Evolutionary conservation across 2,113 vertebrate genomes (phyloP), one percentile per base, ranked within the genome.

Genomic region (Trogon melanurus): DNA sequence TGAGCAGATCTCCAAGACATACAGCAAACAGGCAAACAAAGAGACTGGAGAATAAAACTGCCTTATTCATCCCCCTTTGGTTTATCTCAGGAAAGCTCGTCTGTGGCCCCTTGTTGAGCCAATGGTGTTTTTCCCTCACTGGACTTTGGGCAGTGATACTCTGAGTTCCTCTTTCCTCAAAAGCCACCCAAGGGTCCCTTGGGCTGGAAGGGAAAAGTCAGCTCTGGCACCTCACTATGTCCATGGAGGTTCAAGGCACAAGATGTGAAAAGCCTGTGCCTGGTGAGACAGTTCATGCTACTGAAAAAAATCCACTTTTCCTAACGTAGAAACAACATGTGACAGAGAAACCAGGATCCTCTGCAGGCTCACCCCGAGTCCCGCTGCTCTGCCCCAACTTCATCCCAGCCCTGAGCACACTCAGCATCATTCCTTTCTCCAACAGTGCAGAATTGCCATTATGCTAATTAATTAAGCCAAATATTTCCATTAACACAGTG

Each of bases 381-480:
- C 91, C 2, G 9, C n/a, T 36, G 47, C 71, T 84, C 57, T 89
- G 61, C 45, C 50, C 38, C 21, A 23, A 11, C 34, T 71, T 44
- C 62, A 67, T 58, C 81, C 58, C 64, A 85, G 71, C 54, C 47
- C 51, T 71, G 34, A 76, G 51, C 54, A 73, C 67, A 13, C 21
- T 30, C 88, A 75, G 74, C 79, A 60, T 48, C 79, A 78, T 66
- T 78, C 38, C 75, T 30, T 38, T 30, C 83, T 86, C 83, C 45
- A 91, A 38, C 76, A 84, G 83, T 56, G 22, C 56, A 92, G 76
- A 92, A 92, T 67, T 86, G 79, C 89, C 76, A 95, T 93, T 93
- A 96, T 71, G 95, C 45, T 92, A 92, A 94, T 94, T 86, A 96
- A 96, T 94, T 91, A 71, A 64, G 72, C 51, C 44, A 51, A 93